Evolutionary conservation across 2,113 vertebrate species (phyloP).

Genomic region (Pelusios castaneus): DNA sequence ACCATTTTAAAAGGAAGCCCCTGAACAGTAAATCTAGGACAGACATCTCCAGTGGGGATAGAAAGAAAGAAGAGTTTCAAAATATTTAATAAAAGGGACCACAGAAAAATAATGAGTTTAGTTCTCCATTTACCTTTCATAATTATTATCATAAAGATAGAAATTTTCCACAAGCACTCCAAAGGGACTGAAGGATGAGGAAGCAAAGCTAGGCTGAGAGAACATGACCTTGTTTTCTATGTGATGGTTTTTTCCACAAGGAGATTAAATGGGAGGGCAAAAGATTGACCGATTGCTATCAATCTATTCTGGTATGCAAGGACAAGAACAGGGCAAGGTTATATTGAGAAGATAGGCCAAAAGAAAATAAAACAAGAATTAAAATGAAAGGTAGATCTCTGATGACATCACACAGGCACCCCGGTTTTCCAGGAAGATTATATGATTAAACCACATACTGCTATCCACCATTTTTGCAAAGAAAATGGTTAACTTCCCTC

Average conservation of each 20-base stretch:
- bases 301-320: neutral
- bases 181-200: constrained; percentile 20
- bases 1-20: neutral
- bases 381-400: neutral
- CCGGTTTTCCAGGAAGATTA: fast-evolving
- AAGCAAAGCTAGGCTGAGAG: constrained; percentile 22
- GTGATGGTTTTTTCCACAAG: neutral
- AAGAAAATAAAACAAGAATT: neutral
- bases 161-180: neutral
- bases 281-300: neutral
- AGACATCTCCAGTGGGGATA: neutral
- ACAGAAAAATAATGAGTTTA: neutral
- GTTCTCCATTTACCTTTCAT: neutral
- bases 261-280: neutral
- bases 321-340: neutral
- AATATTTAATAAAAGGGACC: neutral
- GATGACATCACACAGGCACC: neutral
- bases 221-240: constrained; percentile 67
- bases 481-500: constrained; percentile 7
- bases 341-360: fast-evolving
- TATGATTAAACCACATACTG: neutral
- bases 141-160: neutral
- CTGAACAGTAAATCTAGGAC: constrained; percentile 16
- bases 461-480: constrained; percentile 26
- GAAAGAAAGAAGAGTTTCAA: neutral